These are phyloP conservation scores for Heliconius aoede DNA, from an alignment of 2,888 invertebrate genomes.

Conservation along the genomic window DNA sequence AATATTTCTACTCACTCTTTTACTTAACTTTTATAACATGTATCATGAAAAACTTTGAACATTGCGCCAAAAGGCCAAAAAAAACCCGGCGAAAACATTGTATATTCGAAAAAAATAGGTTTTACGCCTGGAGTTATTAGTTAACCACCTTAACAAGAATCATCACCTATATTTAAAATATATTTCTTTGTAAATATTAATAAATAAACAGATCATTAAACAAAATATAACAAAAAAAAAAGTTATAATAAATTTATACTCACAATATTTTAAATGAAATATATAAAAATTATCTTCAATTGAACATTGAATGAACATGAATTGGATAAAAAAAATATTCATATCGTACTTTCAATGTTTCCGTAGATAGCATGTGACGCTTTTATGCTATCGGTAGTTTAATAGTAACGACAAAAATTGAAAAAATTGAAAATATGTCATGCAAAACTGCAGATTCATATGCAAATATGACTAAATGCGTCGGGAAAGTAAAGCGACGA, in stretches of 20 bases:
- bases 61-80: not conserved
- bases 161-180: not conserved
- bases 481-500: constrained; percentile 69
- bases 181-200: not conserved
- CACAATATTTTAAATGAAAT: constrained; percentile 8
- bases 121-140: not conserved
- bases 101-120: not conserved
- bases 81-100: not conserved
- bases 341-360: constrained; percentile 42
- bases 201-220: not conserved
- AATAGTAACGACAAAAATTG: constrained; percentile 52
- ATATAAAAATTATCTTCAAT: constrained; percentile 24
- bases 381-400: constrained; percentile 47
- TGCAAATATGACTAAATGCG: constrained; percentile 69
- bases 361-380: constrained; percentile 49
- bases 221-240: not conserved
- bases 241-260: not conserved
- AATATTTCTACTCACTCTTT: not conserved
- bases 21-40: no score
- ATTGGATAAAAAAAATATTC: constrained; percentile 38
- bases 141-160: not conserved
- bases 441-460: constrained; percentile 70
- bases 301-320: constrained; percentile 31
- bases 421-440: constrained; percentile 64
- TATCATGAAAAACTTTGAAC: no score